Base-by-base conservation (phyloP, 2,888 invertebrate genomes). In the Cerastis rubricosa region DNA sequence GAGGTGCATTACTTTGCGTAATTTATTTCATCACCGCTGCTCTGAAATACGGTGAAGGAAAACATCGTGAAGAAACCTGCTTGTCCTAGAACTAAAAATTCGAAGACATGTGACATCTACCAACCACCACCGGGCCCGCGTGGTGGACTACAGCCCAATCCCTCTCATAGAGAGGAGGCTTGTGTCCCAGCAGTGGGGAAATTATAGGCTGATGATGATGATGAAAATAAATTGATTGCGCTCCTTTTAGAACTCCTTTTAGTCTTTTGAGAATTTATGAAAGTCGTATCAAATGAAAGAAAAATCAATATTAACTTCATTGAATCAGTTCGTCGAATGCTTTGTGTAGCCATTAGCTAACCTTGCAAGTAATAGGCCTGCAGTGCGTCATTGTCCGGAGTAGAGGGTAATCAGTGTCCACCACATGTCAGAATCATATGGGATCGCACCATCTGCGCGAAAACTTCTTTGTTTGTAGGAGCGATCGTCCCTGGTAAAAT, bases 371-470 rank as follows among this genome's bases (percentile, higher is more conserved):
- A 78, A 79, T 82, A 29, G 25, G 51, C 12, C 22, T 69, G 14
- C 11, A 17, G 61, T 81, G 65, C 70, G 75, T 68, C 70, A 84
- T 73, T 69, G 40, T 73, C 22, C 11, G 14, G 14, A 49, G 69
- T 54, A 64, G 12, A 17, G 11, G 59, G 40, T 69, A 77, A 83
- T 78, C 25, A 43, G 22, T 65, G 71, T 73, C 73, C 72, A 80
- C 64, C 84, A 84, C 76, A 78, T 79, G 85, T 45, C 74, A 45
- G 49, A 54, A 65, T 87, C 74, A 45, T 79, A 76, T 85, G 86
- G 54, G 85, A 87, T 63, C 47, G 9, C 51, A 45, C 70, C 88
- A 89, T 84, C 49, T 80, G 67, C 81, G 84, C 40, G 17, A 67
- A 19, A 71, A 75, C 43, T 65, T 63, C 54, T 63, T 54, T 81